These are phyloP conservation scores for Synanceia verrucosa DNA, from an alignment of 2,797 vertebrate genomes.

Conservation along the genomic window DNA sequence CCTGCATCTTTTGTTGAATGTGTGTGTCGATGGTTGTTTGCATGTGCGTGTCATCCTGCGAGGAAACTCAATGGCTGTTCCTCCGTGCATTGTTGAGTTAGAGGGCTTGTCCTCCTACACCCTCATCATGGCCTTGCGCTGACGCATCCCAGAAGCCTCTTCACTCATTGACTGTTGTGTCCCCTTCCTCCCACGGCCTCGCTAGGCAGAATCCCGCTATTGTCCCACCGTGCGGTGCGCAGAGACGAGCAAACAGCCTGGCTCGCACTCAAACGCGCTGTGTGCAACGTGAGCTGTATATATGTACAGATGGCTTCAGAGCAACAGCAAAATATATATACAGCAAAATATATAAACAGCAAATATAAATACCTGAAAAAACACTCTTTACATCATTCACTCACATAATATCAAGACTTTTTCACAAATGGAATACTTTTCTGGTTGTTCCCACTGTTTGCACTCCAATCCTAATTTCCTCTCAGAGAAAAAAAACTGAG, in stretches of 20 bases:
- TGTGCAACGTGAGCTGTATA: conserved; percentile 19
- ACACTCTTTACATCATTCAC: background rate
- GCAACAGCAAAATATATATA: conserved; percentile 18
- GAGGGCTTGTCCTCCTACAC: conserved; percentile 78
- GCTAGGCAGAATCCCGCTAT: conserved; percentile 78
- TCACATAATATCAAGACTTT: conserved; percentile 1
- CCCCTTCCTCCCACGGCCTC: conserved; percentile 81
- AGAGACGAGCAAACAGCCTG: conserved; percentile 59
- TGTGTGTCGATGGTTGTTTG: conserved; percentile 41
- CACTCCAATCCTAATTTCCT: conserved; percentile 49
- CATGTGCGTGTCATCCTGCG: conserved; percentile 37
- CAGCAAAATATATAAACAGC: conserved; percentile 20
- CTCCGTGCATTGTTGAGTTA: conserved; percentile 70
- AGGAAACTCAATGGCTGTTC: conserved; percentile 64
- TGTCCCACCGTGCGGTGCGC: conserved; percentile 71
- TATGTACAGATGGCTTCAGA: conserved; percentile 28
- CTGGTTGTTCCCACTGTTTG: conserved; percentile 59
- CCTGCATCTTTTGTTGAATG: conserved; percentile 67
- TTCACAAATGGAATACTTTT: conserved; percentile 31
- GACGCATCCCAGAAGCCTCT: conserved; percentile 83
- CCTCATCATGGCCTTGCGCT: conserved; percentile 71
- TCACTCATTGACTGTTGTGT: conserved; percentile 86
- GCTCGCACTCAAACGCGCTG: conserved; percentile 15
- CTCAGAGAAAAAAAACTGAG: conserved; percentile 41
- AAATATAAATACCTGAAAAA: no score